These are phyloP conservation scores for Artemia franciscana DNA, from an alignment of 1,140 invertebrate species.

Conservation along the genomic window DNA sequence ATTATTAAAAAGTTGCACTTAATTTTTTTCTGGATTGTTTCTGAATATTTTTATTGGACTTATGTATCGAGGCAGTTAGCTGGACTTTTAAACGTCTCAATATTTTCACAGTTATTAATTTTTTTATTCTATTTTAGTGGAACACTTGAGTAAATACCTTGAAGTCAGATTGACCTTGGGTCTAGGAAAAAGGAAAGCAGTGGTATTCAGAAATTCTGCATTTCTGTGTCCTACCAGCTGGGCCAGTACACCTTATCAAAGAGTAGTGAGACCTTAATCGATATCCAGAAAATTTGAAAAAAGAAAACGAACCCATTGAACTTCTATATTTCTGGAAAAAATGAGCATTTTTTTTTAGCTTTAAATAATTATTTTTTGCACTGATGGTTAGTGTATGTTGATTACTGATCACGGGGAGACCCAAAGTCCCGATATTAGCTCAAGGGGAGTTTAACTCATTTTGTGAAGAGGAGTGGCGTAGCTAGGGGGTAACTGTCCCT, in stretches of 20 bases:
- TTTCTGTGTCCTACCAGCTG: conserved; percentile 61
- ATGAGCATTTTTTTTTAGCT: too few species aligned
- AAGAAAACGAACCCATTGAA: conserved; percentile 71
- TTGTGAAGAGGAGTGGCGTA: too few species aligned
- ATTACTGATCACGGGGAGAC: too few species aligned
- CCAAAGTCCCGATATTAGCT: too few species aligned
- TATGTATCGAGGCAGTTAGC: not conserved
- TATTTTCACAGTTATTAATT: not conserved
- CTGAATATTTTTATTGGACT: not conserved
- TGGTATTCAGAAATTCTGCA: conserved; percentile 56
- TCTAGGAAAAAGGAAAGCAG: conserved; percentile 52
- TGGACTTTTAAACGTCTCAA: not conserved
- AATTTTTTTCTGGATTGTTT: not conserved
- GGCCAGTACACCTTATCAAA: conserved; percentile 58
- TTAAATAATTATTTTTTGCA: too few species aligned
- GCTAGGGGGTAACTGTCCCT: too few species aligned
- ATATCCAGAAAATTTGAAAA: conserved; percentile 80
- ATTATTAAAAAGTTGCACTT: too few species aligned
- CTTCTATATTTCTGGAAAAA: conserved; percentile 87
- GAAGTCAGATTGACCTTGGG: conserved; percentile 77
- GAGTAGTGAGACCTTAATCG: conserved; percentile 54
- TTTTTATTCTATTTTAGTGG: conserved; percentile 36
- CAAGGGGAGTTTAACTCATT: too few species aligned
- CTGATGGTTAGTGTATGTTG: too few species aligned
- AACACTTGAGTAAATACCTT: conserved; percentile 84